These are phyloP conservation scores for Agriotes lineatus DNA, from an alignment of 2,888 invertebrate species.

Conservation along the genomic window DNA sequence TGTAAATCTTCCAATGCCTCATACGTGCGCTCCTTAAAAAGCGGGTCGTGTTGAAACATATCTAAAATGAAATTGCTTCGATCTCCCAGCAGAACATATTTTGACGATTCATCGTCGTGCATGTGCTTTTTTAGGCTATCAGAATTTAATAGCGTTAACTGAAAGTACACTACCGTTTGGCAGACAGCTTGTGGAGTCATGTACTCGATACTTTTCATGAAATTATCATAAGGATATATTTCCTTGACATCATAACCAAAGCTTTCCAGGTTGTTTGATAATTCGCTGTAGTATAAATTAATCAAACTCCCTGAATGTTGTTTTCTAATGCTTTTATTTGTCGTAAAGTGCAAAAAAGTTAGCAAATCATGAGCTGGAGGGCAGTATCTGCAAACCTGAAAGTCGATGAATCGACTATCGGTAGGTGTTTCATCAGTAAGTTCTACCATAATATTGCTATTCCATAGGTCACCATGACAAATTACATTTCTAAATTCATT, in stretches of 20 bases:
- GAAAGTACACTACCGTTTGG: constrained; percentile 56
- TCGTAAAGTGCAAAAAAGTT: constrained; percentile 57
- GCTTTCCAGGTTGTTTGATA: not conserved
- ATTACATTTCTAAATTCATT: constrained; percentile 4
- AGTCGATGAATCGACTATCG: constrained; percentile 62
- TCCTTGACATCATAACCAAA: not conserved
- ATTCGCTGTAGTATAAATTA: constrained; percentile 38
- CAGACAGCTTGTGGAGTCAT: constrained; percentile 58
- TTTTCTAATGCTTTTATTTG: constrained; percentile 54
- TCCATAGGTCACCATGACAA: constrained; percentile 14
- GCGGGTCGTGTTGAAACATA: constrained; percentile 41
- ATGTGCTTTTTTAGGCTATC: constrained; percentile 42
- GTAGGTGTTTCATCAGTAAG: constrained; percentile 29
- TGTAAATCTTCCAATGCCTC: constrained; percentile 44
- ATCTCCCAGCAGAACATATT: constrained; percentile 44
- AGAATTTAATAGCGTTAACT: constrained; percentile 34
- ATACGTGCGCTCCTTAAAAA: constrained; percentile 30
- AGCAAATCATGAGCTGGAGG: constrained; percentile 77
- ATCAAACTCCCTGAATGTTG: constrained; percentile 55
- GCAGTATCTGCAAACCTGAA: constrained; percentile 67
- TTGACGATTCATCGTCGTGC: constrained; percentile 40
- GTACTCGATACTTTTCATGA: constrained; percentile 57
- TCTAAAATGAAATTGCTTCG: constrained; percentile 43
- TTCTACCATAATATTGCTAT: not conserved
- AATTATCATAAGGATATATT: not conserved